These are phyloP conservation scores for Monomorium pharaonis DNA, from an alignment of 1,140 invertebrate genomes.

Conservation along the genomic window DNA sequence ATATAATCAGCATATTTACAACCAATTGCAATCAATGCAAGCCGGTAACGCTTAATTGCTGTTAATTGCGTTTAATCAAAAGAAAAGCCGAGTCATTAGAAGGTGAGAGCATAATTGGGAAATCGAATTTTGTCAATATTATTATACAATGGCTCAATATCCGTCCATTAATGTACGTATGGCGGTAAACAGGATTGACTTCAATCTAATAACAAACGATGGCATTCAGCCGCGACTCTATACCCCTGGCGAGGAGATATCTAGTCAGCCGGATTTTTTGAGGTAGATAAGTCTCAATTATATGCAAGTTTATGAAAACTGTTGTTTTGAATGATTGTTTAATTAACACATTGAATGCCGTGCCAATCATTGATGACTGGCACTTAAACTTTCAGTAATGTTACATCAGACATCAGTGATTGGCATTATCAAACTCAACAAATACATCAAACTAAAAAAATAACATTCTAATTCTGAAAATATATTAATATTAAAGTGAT, in stretches of 20 bases:
- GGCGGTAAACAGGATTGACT: conserved; percentile 83
- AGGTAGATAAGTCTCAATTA: conserved; percentile 86
- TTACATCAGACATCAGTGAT: too few species aligned
- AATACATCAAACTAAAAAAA: too few species aligned
- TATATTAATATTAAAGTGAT: too few species aligned
- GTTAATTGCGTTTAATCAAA: too few species aligned
- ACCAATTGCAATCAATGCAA: too few species aligned
- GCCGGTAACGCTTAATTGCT: neutral
- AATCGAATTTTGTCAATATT: neutral
- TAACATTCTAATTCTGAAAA: too few species aligned
- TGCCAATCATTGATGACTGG: too few species aligned
- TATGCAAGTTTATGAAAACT: conserved; percentile 20
- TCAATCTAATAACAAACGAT: conserved; percentile 86
- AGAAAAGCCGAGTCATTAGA: neutral
- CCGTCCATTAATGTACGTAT: conserved; percentile 82
- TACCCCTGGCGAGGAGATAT: conserved; percentile 95
- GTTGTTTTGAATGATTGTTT: too few species aligned
- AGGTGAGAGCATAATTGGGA: neutral
- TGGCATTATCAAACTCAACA: too few species aligned
- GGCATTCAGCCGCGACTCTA: conserved; percentile 88
- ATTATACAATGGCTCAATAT: conserved; percentile 61
- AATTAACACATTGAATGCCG: neutral
- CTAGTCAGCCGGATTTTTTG: conserved; percentile 93
- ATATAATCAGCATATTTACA: neutral
- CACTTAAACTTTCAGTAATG: too few species aligned